Evolutionary conservation across 1,140 invertebrate genomes (phyloP).

Genomic region (Bombus ignitus): DNA sequence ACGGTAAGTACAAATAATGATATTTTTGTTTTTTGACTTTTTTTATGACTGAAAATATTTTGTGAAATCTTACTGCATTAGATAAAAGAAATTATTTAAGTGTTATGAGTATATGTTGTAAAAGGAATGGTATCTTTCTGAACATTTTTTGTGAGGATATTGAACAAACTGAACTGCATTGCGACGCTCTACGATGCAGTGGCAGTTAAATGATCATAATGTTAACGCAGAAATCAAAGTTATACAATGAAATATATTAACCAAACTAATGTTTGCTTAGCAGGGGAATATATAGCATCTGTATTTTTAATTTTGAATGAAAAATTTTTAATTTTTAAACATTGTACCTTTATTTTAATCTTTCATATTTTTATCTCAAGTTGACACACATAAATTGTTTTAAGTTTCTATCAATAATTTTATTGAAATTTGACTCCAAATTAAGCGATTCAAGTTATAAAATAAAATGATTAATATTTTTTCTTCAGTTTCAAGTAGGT

Average conservation of each 20-base stretch:
- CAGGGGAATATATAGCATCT: neutral
- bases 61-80: neutral
- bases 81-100: neutral
- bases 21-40: neutral
- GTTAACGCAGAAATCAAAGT: neutral
- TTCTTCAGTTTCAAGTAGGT: neutral
- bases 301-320: neutral
- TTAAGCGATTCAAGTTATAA: neutral
- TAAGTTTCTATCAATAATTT: no score
- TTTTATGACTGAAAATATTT: neutral
- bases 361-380: neutral
- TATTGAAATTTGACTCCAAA: neutral
- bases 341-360: neutral
- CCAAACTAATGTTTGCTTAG: neutral
- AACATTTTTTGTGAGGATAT: neutral
- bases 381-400: neutral
- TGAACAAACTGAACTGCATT: slow-evolving; percentile 39
- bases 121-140: neutral
- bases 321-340: neutral
- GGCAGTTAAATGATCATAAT: neutral
- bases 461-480: neutral
- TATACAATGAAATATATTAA: neutral
- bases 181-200: slow-evolving; percentile 11
- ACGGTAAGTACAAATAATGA: slow-evolving; percentile 18
- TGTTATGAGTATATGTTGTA: no score